A percentile compares a stretch with the other conserved stretches of the same genome.
phyloP scores from a whole-genome alignment of 2,888 invertebrate species.

The Dione vanillae region DNA sequence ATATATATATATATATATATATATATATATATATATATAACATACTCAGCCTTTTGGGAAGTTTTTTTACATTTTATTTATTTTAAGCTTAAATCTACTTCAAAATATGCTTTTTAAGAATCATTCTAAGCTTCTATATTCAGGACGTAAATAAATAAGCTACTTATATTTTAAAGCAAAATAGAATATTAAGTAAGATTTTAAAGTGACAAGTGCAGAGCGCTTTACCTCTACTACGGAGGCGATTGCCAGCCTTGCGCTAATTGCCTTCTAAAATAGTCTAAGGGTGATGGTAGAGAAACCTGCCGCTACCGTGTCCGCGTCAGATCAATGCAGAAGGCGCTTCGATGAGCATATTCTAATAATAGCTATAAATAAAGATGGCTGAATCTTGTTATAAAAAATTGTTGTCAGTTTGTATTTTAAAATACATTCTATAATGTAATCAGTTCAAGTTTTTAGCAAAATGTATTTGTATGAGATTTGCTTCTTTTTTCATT shows the following conservation, averaged over 20 bases:
- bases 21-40: too few relatives aligned
- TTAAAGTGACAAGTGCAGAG: constrained; percentile 34
- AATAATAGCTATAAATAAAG: constrained; percentile 48
- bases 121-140: background rate
- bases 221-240: background rate
- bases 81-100: background rate
- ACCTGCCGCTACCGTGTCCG: constrained; percentile 46
- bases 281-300: constrained; percentile 31
- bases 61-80: background rate
- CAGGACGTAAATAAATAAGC: background rate
- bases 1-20: too few relatives aligned
- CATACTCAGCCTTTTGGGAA: background rate
- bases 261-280: constrained; percentile 44
- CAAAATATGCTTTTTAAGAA: background rate
- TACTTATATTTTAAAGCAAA: constrained; percentile 4
- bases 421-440: background rate
- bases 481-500: too few relatives aligned
- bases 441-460: background rate
- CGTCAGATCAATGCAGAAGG: constrained; percentile 50
- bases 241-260: too few relatives aligned
- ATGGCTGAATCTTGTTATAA: background rate
- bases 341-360: constrained; percentile 53
- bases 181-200: constrained; percentile 24
- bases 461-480: background rate
- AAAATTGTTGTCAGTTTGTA: background rate